Conservation (phyloP, 2,888 invertebrate genomes). For the Alloscopus bannaensis region DNA sequence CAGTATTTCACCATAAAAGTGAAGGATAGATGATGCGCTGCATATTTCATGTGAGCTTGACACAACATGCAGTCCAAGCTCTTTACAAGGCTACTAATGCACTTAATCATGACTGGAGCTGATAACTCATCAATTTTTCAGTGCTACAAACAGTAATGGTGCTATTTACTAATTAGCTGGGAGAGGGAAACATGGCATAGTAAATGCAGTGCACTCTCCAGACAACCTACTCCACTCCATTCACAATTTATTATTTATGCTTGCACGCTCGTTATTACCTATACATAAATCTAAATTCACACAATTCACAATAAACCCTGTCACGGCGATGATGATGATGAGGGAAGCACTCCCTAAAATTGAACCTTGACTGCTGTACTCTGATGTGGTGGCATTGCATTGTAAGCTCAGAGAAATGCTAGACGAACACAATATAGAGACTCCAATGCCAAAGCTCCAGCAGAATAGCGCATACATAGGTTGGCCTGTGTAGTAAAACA, state of each 20-base stretch:
- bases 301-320: conserved; percentile 16
- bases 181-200: conserved; percentile 14
- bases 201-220: background rate
- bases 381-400: background rate
- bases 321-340: background rate
- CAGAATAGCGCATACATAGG: too few relatives aligned
- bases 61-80: background rate
- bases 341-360: background rate
- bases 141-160: conserved; percentile 6
- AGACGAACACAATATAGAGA: background rate
- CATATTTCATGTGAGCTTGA: too few relatives aligned
- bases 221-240: background rate
- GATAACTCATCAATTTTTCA: conserved; percentile 34
- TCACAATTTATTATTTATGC: conserved; percentile 3
- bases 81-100: background rate
- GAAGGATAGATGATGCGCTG: too few relatives aligned
- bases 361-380: background rate
- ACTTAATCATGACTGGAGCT: background rate
- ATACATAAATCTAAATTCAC: conserved; percentile 21
- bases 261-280: background rate
- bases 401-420: background rate
- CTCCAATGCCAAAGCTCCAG: background rate
- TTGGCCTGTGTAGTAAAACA: background rate
- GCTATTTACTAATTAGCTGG: conserved; percentile 42
- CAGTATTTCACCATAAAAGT: background rate